A percentile compares a stretch with the other conserved stretches of the same genome.
Conservation (phyloP, 2,797 vertebrate genomes). For the Emys orbicularis region DNA sequence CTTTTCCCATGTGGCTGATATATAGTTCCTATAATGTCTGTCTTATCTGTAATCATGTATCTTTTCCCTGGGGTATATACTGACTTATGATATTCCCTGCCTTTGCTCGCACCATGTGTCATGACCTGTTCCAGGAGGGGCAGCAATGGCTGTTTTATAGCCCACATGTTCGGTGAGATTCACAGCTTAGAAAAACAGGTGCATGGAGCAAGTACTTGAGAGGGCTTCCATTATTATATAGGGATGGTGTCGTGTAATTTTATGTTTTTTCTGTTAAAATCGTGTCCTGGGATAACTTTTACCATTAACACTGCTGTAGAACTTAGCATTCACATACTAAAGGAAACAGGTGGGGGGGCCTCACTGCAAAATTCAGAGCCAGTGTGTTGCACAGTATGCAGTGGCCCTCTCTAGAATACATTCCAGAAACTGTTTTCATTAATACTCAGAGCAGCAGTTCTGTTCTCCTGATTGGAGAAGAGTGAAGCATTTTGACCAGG, state of each 20-base stretch:
- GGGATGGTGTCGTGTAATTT: background rate
- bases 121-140: background rate
- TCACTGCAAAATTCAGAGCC: background rate
- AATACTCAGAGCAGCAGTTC: background rate
- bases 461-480: rapidly evolving
- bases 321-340: background rate
- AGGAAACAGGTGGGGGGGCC: background rate
- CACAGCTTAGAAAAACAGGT: background rate
- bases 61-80: background rate
- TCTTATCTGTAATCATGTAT: rapidly evolving
- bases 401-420: background rate
- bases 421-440: background rate
- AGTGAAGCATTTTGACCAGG: background rate
- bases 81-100: background rate
- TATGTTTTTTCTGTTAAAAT: background rate
- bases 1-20: background rate
- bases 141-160: background rate
- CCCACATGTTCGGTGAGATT: background rate
- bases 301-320: background rate
- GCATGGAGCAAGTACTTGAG: background rate
- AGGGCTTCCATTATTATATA: rapidly evolving
- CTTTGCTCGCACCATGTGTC: background rate
- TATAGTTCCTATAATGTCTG: background rate
- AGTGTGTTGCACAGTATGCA: background rate
- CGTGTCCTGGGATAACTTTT: background rate